Evolutionary conservation across 2,888 invertebrate genomes (phyloP).

Genomic region (Drosophila anceps): DNA sequence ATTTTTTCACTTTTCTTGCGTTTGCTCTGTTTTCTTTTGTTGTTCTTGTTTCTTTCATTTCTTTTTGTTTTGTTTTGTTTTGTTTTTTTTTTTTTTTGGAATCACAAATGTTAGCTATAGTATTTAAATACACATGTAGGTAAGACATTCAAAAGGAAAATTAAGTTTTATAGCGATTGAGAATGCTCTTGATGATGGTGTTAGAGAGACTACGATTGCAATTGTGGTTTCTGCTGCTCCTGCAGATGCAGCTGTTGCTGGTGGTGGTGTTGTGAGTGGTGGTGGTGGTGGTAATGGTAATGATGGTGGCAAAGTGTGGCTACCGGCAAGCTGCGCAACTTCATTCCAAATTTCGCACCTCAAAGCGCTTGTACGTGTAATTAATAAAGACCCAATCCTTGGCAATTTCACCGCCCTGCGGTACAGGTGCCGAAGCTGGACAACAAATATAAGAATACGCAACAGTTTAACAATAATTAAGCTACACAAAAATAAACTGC

Average conservation of each 20-base stretch:
- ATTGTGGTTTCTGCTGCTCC: slow-evolving; percentile 45
- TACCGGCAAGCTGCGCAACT: slow-evolving; percentile 59
- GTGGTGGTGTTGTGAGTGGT: slow-evolving; percentile 27
- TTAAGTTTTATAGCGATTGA: slow-evolving; percentile 66
- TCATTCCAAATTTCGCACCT: slow-evolving; percentile 87
- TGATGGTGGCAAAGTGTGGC: slow-evolving; percentile 73
- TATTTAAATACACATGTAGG: slow-evolving; percentile 79
- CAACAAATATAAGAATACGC: slow-evolving; percentile 42
- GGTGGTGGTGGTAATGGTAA: slow-evolving; percentile 28
- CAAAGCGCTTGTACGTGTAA: slow-evolving; percentile 99
- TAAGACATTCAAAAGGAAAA: slow-evolving; percentile 75
- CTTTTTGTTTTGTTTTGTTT: slow-evolving; percentile 11
- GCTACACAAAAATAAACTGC: background rate
- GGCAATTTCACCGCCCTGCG: slow-evolving; percentile 96
- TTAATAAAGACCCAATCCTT: slow-evolving; percentile 99
- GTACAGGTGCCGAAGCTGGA: slow-evolving; percentile 93
- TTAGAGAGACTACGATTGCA: slow-evolving; percentile 73
- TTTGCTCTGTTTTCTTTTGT: slow-evolving; percentile 51
- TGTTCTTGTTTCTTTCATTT: slow-evolving; percentile 16
- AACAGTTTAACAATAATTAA: background rate
- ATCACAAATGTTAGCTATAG: slow-evolving; percentile 79
- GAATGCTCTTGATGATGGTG: slow-evolving; percentile 59
- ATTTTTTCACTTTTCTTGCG: slow-evolving; percentile 39
- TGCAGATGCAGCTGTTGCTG: slow-evolving; percentile 32
- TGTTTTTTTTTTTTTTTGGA: slow-evolving; percentile 64